Conservation (phyloP, 2,113 vertebrate species). For the Morone chrysops region DNA sequence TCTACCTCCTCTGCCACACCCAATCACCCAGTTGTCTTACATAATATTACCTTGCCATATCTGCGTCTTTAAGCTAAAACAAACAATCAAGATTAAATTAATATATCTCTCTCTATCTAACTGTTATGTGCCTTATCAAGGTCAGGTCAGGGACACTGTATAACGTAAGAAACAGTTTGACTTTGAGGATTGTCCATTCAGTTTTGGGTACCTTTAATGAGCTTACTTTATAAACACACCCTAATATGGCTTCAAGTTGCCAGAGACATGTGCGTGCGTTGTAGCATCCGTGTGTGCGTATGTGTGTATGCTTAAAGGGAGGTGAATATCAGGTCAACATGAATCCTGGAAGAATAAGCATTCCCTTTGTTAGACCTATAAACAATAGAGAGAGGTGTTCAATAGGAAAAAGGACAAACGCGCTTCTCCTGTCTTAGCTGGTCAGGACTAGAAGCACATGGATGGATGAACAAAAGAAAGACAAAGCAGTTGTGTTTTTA, state of each 20-base stretch:
- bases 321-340: constrained; percentile 37
- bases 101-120: constrained; percentile 6
- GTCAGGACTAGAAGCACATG: constrained; percentile 64
- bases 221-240: background rate
- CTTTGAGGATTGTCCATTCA: constrained; percentile 17
- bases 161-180: constrained; percentile 30
- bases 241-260: background rate
- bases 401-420: constrained; percentile 48
- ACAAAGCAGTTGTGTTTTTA: constrained; percentile 57
- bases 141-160: background rate
- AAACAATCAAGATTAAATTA: constrained; percentile 56
- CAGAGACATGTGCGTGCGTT: constrained; percentile 5
- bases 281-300: background rate
- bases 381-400: constrained; percentile 54
- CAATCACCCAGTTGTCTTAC: constrained; percentile 11
- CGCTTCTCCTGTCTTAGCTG: constrained; percentile 69
- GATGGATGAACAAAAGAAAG: constrained; percentile 43
- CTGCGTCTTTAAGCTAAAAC: constrained; percentile 23
- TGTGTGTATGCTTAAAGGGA: constrained; percentile 40
- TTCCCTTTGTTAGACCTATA: constrained; percentile 46
- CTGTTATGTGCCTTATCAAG: constrained; percentile 32
- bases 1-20: background rate
- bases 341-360: constrained; percentile 67
- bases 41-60: constrained; percentile 25
- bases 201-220: constrained; percentile 1